phyloP scores from a whole-genome alignment of 2,113 vertebrate species.

The Semicossyphus pulcher region DNA sequence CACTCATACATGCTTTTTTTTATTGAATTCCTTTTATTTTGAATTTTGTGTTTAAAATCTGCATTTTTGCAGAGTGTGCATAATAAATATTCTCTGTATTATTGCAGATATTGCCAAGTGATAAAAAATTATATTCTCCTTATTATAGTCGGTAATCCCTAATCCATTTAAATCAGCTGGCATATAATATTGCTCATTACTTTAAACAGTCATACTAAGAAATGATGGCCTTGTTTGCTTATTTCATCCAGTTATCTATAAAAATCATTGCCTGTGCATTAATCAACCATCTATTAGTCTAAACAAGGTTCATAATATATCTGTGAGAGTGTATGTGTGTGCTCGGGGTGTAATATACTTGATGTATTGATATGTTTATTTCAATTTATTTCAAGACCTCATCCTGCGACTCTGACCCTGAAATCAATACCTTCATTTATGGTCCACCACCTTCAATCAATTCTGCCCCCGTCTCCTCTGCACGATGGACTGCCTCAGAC shows the following conservation, averaged over 20 bases:
- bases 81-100: conserved; percentile 1
- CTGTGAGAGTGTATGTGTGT: conserved; percentile 63
- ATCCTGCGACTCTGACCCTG: conserved; percentile 79
- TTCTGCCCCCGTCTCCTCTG: conserved; percentile 68
- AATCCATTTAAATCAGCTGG: conserved; percentile 28
- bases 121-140: conserved; percentile 12
- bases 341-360: conserved; percentile 76
- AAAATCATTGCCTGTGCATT: conserved; percentile 57
- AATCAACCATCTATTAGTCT: conserved; percentile 71
- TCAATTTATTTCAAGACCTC: conserved; percentile 83
- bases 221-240: conserved; percentile 43
- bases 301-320: conserved; percentile 80
- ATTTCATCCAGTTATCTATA: conserved; percentile 51
- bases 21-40: conserved; percentile 18
- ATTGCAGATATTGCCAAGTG: background rate
- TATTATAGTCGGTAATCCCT: conserved; percentile 6
- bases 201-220: conserved; percentile 25
- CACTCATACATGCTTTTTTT: conserved; percentile 43
- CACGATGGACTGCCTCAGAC: conserved; percentile 68
- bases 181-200: conserved; percentile 13
- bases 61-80: background rate
- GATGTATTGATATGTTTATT: conserved; percentile 85
- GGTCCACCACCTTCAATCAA: conserved; percentile 82
- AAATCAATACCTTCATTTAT: conserved; percentile 84
- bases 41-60: conserved; percentile 31